A percentile compares a stretch with the other conserved stretches of the same genome.
phyloP scores from a whole-genome alignment of 2,888 invertebrate genomes.

The Troilus luridus region DNA sequence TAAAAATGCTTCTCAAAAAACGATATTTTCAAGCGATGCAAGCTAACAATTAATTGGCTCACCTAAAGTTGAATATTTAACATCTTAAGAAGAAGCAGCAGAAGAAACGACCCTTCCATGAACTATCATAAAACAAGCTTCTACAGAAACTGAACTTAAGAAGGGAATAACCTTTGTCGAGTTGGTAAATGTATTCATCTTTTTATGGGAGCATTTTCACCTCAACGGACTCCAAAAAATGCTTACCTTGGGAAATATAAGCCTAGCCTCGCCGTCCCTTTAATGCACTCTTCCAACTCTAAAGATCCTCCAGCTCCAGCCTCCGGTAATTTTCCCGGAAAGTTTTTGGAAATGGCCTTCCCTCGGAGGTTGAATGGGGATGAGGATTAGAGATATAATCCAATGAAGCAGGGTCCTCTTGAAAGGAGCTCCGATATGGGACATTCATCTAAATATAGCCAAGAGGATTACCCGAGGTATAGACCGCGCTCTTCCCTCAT shows the following conservation, averaged over 20 bases:
- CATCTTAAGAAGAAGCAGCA: not conserved
- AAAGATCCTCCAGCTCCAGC: not conserved
- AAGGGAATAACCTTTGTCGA: not conserved
- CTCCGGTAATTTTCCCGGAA: not conserved
- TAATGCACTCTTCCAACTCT: conserved; percentile 2
- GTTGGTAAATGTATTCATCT: conserved; percentile 24
- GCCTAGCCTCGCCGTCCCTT: not conserved
- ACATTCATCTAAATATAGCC: conserved; percentile 27
- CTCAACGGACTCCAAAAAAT: not conserved
- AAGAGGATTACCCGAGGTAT: not conserved
- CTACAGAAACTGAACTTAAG: not conserved
- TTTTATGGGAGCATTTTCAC: not conserved
- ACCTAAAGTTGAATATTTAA: not conserved
- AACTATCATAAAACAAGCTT: not conserved
- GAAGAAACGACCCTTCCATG: not conserved
- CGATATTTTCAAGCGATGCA: too few species aligned
- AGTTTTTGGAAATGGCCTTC: not conserved
- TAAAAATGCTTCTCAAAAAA: too few species aligned
- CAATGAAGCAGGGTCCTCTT: not conserved
- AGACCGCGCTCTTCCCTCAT: not conserved
- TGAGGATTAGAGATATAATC: not conserved
- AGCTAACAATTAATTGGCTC: not conserved
- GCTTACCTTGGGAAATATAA: not conserved
- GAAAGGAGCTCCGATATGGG: not conserved
- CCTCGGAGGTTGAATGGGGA: not conserved